Base-by-base conservation (phyloP, 2,888 invertebrate genomes). In the Rhimphoctona megacephalus region DNA sequence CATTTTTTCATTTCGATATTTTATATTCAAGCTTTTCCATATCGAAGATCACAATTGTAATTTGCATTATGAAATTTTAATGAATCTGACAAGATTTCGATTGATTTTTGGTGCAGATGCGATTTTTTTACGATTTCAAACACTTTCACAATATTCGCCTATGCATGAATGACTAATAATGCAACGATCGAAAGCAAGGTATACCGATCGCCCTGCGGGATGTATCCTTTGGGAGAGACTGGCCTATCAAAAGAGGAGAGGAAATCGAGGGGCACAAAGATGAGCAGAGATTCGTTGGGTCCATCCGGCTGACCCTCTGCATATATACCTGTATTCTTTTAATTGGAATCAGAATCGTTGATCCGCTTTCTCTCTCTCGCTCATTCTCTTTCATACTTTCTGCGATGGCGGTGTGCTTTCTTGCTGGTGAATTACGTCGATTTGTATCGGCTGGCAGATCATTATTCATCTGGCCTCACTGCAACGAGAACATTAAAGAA, bases 361-460 rank as follows among this genome's bases (percentile, higher is more conserved):
- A 93, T 92, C 92, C 91, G 89, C 11, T 61, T 54, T 70, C n/a
- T 43, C 67, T 36, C 52, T 22, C 25, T 73, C 33, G 22, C 36
- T 54, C 30, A 8, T 57, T 4, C 36, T 8, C 46, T 69, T 46
- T 67, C 36, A 80, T 80, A 61, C 61, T 79, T 46, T 22, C 54
- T 69, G 57, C 64, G 57, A 80, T 30, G 46, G 46, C 67, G 22
- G 67, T 74, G 72, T 85, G 81, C 69, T 79, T 85, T 81, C 91
- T 61, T 90, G 92, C 93, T 92, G 93, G 93, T 93, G 93, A 93
- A 93, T 93, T 91, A 91, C 90, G 89, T 90, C 93, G 93, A 94
- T 94, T 94, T 93, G 92, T 93, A 93, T 93, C 93, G 92, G 92
- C 91, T 90, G 92, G 91, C 91, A 89, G 90, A 92, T 93, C 93